phyloP scores from a whole-genome alignment of 2,888 invertebrate genomes.

The Yponomeuta sedellus region DNA sequence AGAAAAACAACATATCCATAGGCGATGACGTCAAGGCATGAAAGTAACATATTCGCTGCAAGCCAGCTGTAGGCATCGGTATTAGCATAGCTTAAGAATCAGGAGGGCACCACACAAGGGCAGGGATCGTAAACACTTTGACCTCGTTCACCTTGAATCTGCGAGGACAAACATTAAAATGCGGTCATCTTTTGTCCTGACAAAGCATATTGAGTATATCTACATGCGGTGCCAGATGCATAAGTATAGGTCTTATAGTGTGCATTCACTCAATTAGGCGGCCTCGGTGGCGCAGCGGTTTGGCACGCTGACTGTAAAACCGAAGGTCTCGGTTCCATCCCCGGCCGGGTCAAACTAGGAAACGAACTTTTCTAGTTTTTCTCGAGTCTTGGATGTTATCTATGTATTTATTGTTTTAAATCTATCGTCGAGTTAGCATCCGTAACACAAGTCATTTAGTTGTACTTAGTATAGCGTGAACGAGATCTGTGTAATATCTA shows the following conservation, averaged over 20 bases:
- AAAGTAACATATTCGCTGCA: conserved; percentile 5
- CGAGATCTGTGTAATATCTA: too few species aligned
- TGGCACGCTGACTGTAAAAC: too few species aligned
- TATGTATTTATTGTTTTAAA: too few species aligned
- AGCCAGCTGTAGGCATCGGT: conserved; percentile 5
- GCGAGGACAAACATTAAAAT: neutral
- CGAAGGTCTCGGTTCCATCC: too few species aligned
- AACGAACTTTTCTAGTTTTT: too few species aligned
- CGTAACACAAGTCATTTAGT: too few species aligned
- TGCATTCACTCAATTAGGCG: neutral
- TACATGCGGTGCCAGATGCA: neutral
- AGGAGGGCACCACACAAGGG: conserved; percentile 33
- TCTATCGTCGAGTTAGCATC: too few species aligned
- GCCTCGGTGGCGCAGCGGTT: too few species aligned
- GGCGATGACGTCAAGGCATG: conserved; percentile 25
- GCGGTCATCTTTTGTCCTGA: conserved; percentile 15
- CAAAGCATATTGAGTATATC: neutral
- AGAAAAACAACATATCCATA: conserved; percentile 19
- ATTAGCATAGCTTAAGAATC: conserved; percentile 57
- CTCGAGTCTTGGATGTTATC: too few species aligned
- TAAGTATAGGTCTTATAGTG: neutral
- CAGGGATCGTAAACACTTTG: conserved; percentile 50
- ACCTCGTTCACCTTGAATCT: conserved; percentile 47
- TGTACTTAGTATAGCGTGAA: too few species aligned
- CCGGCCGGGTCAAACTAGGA: too few species aligned